A percentile compares a stretch with the other conserved stretches of the same genome.
These are phyloP conservation scores for Morpho deidamia DNA, from an alignment of 2,888 invertebrate species.

Conservation along the genomic window DNA sequence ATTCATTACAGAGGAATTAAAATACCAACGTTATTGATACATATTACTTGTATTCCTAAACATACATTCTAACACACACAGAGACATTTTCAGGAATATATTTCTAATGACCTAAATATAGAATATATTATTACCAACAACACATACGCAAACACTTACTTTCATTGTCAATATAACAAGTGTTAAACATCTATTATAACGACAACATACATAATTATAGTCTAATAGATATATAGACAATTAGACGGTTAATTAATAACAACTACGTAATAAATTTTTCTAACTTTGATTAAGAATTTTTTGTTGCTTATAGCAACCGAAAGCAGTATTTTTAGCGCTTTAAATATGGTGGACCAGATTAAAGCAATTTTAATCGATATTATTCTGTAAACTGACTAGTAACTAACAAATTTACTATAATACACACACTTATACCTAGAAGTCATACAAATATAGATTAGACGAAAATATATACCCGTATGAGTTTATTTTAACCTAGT, in stretches of 20 bases:
- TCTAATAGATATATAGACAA: background rate
- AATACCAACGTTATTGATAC: too few relatives aligned
- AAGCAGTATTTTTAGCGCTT: background rate
- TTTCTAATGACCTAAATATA: too few relatives aligned
- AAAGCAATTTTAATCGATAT: background rate
- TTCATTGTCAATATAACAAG: conserved; percentile 51
- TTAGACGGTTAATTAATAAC: conserved; percentile 11
- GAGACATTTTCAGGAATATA: too few relatives aligned
- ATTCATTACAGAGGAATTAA: too few relatives aligned
- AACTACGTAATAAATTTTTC: background rate
- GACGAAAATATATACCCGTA: conserved; percentile 13
- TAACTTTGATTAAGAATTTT: background rate
- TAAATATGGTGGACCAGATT: background rate
- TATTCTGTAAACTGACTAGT: conserved; percentile 2
- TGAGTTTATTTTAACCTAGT: conserved; percentile 1
- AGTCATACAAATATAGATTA: conserved; percentile 15
- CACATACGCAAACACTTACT: conserved; percentile 44
- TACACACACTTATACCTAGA: conserved; percentile 2
- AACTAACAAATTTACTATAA: background rate
- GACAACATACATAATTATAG: conserved; percentile 1
- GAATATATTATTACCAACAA: background rate
- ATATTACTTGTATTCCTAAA: too few relatives aligned
- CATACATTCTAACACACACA: too few relatives aligned
- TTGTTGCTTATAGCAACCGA: background rate
- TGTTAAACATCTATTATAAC: background rate